Percentiles rank a stretch among this genome's conserved stretches.
phyloP scores from a whole-genome alignment of 2,113 vertebrate genomes.

The Peucedramus taeniatus region DNA sequence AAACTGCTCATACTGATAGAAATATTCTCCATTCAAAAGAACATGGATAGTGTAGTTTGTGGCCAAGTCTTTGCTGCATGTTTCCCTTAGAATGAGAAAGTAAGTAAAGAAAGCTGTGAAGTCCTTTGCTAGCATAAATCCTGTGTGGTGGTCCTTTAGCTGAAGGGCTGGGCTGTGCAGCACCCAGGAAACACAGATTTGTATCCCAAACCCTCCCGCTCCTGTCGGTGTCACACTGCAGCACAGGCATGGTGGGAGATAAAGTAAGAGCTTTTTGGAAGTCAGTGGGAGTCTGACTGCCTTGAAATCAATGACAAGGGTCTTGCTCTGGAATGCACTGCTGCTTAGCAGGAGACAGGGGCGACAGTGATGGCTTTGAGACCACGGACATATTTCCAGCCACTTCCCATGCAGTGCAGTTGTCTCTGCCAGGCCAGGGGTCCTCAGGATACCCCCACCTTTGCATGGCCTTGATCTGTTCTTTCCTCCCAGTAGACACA shows the following conservation, averaged over 20 bases:
- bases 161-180: neutral
- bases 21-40: neutral
- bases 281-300: neutral
- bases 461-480: neutral
- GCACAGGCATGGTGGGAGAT: neutral
- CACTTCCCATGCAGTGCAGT: neutral
- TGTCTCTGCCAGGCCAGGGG: neutral
- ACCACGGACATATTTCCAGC: neutral
- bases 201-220: neutral
- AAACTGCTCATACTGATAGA: neutral
- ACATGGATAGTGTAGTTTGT: neutral
- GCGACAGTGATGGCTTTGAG: neutral
- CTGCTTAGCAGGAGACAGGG: neutral
- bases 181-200: neutral
- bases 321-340: neutral
- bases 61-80: neutral
- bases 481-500: neutral
- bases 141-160: neutral
- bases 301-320: neutral
- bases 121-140: neutral
- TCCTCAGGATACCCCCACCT: neutral
- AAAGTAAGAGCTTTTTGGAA: neutral
- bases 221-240: rapidly evolving
- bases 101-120: neutral
- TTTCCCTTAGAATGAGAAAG: neutral